These are phyloP conservation scores for Drosophila acutilabella DNA, from an alignment of 2,888 invertebrate species.

Conservation along the genomic window DNA sequence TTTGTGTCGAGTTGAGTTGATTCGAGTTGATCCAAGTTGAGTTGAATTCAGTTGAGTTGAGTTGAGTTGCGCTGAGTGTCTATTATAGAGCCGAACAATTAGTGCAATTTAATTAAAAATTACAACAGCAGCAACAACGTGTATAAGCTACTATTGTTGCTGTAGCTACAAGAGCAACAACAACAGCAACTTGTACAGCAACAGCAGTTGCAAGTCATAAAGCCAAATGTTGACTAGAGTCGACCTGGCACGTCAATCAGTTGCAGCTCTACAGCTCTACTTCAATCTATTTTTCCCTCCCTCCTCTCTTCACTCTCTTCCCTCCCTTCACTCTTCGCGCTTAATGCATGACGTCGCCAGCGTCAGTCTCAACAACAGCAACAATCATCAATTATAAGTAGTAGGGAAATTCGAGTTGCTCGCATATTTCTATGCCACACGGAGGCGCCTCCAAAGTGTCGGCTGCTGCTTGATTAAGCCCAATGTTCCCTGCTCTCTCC, in stretches of 20 bases:
- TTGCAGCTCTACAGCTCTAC: slow-evolving; percentile 11
- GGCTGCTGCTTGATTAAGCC: slow-evolving; percentile 7
- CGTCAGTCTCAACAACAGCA: slow-evolving; percentile 12
- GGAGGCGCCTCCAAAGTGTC: slow-evolving; percentile 55
- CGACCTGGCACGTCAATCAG: slow-evolving; percentile 75
- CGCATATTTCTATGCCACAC: slow-evolving; percentile 47
- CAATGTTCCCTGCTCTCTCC: not conserved
- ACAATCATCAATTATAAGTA: slow-evolving; percentile 70
- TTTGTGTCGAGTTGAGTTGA: slow-evolving; percentile 15
- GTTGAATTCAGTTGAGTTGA: not conserved
- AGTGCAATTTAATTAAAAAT: slow-evolving; percentile 79
- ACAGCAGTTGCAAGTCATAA: slow-evolving; percentile 53
- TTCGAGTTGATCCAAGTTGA: not conserved
- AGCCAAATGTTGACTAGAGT: slow-evolving; percentile 38
- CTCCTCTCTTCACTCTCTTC: not conserved
- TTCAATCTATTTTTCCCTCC: slow-evolving; percentile 8
- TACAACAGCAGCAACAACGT: slow-evolving; percentile 51
- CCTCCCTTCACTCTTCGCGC: not conserved
- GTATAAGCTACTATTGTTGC: slow-evolving; percentile 27
- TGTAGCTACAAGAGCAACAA: slow-evolving; percentile 25
- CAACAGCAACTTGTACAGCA: slow-evolving; percentile 39
- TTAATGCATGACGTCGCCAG: slow-evolving; percentile 57
- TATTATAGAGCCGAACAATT: slow-evolving; percentile 71
- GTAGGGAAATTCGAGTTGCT: slow-evolving; percentile 50
- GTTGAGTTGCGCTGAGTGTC: slow-evolving; percentile 36